A percentile compares a stretch with the other conserved stretches of the same genome.
Evolutionary conservation across 2,888 invertebrate genomes (phyloP).

Genomic region (Philhelius pedissequus): DNA sequence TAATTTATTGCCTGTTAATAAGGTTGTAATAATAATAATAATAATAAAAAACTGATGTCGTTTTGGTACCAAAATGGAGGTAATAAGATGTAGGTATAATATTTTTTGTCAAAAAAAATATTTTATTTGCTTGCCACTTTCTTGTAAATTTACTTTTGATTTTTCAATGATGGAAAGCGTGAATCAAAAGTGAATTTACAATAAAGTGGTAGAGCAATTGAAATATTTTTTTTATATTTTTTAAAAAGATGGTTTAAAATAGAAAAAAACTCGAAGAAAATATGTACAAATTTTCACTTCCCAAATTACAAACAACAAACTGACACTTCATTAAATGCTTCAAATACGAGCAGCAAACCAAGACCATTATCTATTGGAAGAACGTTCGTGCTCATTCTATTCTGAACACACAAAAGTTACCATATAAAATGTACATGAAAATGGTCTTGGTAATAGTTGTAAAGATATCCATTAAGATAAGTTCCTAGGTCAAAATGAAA

Average conservation of each 20-base stretch:
- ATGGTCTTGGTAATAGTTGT: slow-evolving; percentile 28
- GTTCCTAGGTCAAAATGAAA: slow-evolving; percentile 42
- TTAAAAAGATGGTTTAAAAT: not conserved
- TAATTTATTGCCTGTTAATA: no score
- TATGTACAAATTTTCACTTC: not conserved
- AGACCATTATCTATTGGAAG: not conserved
- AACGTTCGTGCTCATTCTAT: not conserved
- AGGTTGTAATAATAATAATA: no score
- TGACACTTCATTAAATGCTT: not conserved
- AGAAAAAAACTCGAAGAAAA: not conserved
- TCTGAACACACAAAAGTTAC: not conserved
- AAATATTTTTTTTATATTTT: not conserved
- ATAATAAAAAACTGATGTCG: no score
- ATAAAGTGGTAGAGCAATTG: no score
- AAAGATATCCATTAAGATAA: slow-evolving; percentile 32
- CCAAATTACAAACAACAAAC: not conserved
- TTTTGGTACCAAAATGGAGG: no score
- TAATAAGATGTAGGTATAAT: no score
- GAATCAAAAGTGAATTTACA: no score
- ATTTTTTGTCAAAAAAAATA: no score
- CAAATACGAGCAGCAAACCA: not conserved
- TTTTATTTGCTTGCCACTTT: no score
- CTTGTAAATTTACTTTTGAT: no score
- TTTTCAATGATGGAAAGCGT: no score
- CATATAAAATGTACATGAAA: not conserved